Evolutionary conservation across 1,140 invertebrate genomes (phyloP), one percentile per base, ranked within the genome.

Genomic region (Drosophila sechellia): DNA sequence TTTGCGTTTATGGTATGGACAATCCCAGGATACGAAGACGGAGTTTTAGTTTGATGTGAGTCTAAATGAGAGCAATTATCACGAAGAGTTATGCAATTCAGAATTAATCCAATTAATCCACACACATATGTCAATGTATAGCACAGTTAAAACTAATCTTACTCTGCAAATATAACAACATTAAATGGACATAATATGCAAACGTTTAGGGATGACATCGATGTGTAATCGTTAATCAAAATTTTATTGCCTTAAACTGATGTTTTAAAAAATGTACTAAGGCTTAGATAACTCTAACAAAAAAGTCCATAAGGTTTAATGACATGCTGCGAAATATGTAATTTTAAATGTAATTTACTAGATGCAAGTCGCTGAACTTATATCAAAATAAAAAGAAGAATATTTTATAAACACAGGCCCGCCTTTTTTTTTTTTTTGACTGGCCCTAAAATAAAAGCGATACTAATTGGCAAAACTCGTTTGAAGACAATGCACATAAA

Each of bases 1-100:
- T 86, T 90, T 90, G 86, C 86, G 86, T 90, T 90, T 86, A 90
- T 79, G 79, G 79, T 90, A 90, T 89, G 86, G 86, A 90, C 86
- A 90, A 90, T 90, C 86, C 79, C 74, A 76, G 77, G 74, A 85
- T 76, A 79, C 69, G 52, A 70, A 79, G 68, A 46, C 43, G 66
- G 43, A 56, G 71, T 53, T 79, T 83, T 72, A 77, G 63, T 87
- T 87, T 58, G 39, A 56, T 4, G 15, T 39, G 25, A 34, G 56
- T 27, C 35, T 17, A 58, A 59, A 60, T 13, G 55, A 52, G 59
- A 71, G 55, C 50, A 56, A 77, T 73, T 73, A 63, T 68, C 56
- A 42, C 64, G 58, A 55, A 22, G 17, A 46, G 52, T 43, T 22
- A 25, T 22, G 27, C 60, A 15, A 45, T 13, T 5, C 17, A 43